phyloP scores from a whole-genome alignment of 37 sponge, comb jelly and placozoan genomes.

The Hormiphora californensis region DNA sequence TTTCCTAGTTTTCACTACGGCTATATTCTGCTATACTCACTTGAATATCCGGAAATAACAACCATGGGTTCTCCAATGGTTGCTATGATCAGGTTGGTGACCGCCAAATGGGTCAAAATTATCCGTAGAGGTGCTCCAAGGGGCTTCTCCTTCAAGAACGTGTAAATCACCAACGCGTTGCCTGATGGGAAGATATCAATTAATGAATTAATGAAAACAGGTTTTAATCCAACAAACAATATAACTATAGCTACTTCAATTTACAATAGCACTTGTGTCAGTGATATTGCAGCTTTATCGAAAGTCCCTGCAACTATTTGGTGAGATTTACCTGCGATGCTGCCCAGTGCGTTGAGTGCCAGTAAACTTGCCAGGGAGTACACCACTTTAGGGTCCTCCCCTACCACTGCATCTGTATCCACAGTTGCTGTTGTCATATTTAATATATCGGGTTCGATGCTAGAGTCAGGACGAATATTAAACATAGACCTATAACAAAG shows the following conservation, averaged over 20 bases:
- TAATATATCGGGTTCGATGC: no score
- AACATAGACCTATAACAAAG: no score
- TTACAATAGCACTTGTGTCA: no score
- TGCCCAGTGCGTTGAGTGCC: not conserved
- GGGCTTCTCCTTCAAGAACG: constrained; percentile 1
- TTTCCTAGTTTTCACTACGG: not conserved
- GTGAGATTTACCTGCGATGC: not conserved
- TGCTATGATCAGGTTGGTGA: constrained; percentile 39
- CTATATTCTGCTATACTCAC: constrained; percentile 2
- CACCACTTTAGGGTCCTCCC: not conserved
- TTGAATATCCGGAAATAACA: constrained; percentile 22
- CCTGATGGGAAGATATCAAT: not conserved
- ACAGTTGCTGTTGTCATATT: not conserved
- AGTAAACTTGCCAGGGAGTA: not conserved
- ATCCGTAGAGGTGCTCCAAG: not conserved
- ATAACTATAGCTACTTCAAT: not conserved
- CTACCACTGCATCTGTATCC: not conserved
- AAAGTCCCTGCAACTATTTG: no score
- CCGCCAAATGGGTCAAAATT: constrained; percentile 11
- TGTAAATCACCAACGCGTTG: constrained; percentile 6
- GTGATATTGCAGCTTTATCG: no score
- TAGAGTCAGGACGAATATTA: no score
- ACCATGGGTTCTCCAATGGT: constrained; percentile 48
- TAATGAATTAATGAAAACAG: not conserved
- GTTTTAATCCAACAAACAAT: not conserved